Conservation (phyloP, 2,113 vertebrate genomes). For the Oryzias woworae region DNA sequence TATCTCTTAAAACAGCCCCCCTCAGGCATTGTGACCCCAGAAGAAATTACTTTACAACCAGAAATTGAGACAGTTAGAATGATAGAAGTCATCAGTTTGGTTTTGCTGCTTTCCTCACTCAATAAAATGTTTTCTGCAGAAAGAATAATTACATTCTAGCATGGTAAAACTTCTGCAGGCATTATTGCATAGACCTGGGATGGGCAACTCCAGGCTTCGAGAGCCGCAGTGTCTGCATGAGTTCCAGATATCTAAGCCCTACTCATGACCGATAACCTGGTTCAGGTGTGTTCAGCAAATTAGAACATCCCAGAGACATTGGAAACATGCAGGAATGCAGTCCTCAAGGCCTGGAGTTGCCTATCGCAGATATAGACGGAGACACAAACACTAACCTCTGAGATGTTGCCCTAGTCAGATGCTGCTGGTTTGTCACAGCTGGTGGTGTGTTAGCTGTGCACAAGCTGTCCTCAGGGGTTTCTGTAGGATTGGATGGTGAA, state of each 20-base stretch:
- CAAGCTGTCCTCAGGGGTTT: neutral
- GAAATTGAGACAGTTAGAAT: conserved; percentile 25
- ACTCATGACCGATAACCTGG: too few species aligned
- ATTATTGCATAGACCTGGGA: neutral
- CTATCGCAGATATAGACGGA: neutral
- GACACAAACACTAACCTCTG: neutral
- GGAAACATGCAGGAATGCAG: too few species aligned
- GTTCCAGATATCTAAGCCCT: too few species aligned
- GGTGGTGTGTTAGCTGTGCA: neutral
- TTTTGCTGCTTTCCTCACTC: conserved; percentile 1
- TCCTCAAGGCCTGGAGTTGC: too few species aligned
- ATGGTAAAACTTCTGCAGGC: neutral
- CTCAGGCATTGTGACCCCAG: conserved; percentile 31
- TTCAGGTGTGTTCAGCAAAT: too few species aligned
- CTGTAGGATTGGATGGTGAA: neutral
- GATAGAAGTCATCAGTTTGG: neutral
- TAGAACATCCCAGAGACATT: too few species aligned
- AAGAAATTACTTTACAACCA: conserved; percentile 28
- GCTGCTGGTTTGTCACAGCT: neutral
- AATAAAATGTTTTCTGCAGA: neutral
- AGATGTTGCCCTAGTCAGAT: neutral
- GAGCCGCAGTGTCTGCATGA: too few species aligned
- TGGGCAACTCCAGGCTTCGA: too few species aligned
- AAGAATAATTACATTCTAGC: neutral
- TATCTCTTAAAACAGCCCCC: conserved; percentile 13